phyloP scores from a whole-genome alignment of 2,888 invertebrate species.

The Drosophila dives region DNA sequence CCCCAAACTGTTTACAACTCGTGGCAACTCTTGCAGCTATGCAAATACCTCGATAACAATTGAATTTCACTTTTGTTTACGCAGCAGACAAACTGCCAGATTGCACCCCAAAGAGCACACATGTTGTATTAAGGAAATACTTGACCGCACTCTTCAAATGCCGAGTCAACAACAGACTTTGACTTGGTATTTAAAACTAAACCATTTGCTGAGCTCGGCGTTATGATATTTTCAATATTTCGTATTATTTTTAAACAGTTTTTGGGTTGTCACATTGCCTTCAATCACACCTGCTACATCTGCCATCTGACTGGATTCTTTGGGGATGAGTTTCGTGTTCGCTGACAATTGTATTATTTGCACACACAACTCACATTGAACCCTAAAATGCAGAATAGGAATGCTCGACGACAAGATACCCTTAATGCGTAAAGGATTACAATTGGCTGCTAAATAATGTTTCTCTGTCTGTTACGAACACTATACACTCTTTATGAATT shows the following conservation, averaged over 20 bases:
- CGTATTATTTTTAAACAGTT: slow-evolving; percentile 29
- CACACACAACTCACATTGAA: slow-evolving; percentile 12
- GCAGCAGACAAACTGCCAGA: slow-evolving; percentile 31
- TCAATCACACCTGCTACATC: slow-evolving; percentile 67
- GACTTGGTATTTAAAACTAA: slow-evolving; percentile 2
- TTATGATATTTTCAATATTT: slow-evolving; percentile 41
- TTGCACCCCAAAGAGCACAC: slow-evolving; percentile 4
- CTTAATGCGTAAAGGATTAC: neutral
- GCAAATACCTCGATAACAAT: slow-evolving; percentile 54
- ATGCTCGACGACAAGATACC: neutral
- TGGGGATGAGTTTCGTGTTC: slow-evolving; percentile 24
- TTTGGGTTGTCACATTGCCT: slow-evolving; percentile 30
- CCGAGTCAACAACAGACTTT: slow-evolving; percentile 52
- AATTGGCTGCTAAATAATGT: neutral
- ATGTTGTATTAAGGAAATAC: slow-evolving; percentile 58
- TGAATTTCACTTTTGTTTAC: slow-evolving; percentile 65
- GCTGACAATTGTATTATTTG: slow-evolving; percentile 56
- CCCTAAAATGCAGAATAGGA: neutral
- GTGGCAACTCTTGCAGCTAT: slow-evolving; percentile 12
- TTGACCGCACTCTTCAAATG: slow-evolving; percentile 70
- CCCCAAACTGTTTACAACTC: slow-evolving; percentile 20
- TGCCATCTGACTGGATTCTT: slow-evolving; percentile 7
- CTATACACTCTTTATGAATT: too few relatives aligned
- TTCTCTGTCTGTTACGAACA: neutral
- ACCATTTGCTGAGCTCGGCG: slow-evolving; percentile 60